Evolutionary conservation across 1,140 invertebrate species (phyloP).

Genomic region (Cyclargus thomasi): DNA sequence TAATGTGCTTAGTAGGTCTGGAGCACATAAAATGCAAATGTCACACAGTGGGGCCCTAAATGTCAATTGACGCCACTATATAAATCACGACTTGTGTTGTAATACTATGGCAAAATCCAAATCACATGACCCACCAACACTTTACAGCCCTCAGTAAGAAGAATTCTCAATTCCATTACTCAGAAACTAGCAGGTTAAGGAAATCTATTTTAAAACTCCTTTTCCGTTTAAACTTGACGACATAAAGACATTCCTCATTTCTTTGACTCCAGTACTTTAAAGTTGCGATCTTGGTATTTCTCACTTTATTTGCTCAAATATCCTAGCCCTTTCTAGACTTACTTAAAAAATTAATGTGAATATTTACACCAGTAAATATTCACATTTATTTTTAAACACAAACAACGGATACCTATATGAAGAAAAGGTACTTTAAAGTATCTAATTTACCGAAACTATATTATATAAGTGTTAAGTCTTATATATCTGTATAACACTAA

Average conservation of each 20-base stretch:
- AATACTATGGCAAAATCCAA: not conserved
- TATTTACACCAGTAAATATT: too few species aligned
- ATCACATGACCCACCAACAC: too few species aligned
- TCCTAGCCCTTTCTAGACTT: not conserved
- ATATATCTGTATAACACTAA: too few species aligned
- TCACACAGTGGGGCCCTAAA: not conserved
- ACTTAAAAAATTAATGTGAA: too few species aligned
- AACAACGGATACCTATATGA: too few species aligned
- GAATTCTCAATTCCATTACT: not conserved
- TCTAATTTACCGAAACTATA: too few species aligned
- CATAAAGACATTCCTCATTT: not conserved
- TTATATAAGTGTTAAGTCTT: too few species aligned
- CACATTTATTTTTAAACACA: too few species aligned
- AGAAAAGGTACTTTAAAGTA: too few species aligned
- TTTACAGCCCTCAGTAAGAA: not conserved
- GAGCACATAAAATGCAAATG: constrained; percentile 1
- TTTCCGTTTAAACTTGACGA: not conserved
- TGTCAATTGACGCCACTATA: not conserved
- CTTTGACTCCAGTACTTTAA: not conserved
- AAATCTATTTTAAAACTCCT: not conserved
- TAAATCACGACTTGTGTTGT: not conserved
- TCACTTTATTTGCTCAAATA: not conserved
- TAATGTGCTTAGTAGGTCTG: not conserved
- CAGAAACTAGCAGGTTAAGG: not conserved
- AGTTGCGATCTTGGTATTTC: not conserved